Evolutionary conservation across 2,113 vertebrate species (phyloP).

Genomic region (Isichthys henryi): DNA sequence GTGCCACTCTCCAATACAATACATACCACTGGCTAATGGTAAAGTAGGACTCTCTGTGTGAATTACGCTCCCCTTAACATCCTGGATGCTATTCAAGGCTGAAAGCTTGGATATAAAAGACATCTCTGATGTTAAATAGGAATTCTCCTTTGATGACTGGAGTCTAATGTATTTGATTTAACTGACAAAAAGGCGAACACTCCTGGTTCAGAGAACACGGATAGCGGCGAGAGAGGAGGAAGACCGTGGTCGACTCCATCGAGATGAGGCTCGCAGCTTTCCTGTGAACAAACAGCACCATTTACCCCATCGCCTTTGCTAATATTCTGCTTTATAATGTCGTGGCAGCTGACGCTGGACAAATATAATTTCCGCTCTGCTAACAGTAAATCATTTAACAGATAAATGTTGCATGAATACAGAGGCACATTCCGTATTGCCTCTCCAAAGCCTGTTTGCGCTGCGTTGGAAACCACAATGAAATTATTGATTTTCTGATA

Average conservation of each 20-base stretch:
- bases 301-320: neutral
- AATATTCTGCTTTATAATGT: neutral
- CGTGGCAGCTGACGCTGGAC: slow-evolving; percentile 5
- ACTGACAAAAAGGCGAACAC: neutral
- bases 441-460: slow-evolving; percentile 22
- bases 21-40: neutral
- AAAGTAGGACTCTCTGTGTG: neutral
- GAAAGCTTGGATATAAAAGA: neutral
- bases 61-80: neutral
- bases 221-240: neutral
- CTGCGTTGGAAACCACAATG: slow-evolving; percentile 11
- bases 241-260: neutral
- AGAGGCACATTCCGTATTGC: slow-evolving; percentile 17
- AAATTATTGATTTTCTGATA: slow-evolving; percentile 48
- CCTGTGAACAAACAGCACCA: neutral
- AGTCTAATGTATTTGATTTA: neutral
- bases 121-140: neutral
- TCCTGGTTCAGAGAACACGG: neutral
- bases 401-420: slow-evolving; percentile 26
- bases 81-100: neutral
- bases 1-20: neutral
- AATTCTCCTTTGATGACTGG: neutral
- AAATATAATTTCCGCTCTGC: slow-evolving; percentile 30
- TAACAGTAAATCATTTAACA: slow-evolving; percentile 26
- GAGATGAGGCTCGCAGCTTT: neutral